phyloP scores from a whole-genome alignment of 2,113 vertebrate genomes.

The Pygoscelis antarcticus region DNA sequence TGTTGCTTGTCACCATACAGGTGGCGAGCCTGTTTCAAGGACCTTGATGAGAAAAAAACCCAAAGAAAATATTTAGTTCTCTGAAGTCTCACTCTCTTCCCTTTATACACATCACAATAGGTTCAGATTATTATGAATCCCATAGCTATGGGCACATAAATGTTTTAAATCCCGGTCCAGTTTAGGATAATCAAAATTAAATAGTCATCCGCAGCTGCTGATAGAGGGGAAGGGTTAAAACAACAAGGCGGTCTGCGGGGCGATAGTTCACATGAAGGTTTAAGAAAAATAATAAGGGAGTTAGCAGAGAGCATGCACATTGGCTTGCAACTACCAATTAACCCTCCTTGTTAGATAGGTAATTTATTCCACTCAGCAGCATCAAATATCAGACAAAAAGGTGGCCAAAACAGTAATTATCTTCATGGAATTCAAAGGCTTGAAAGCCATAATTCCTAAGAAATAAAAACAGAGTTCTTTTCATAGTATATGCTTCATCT shows the following conservation, averaged over 20 bases:
- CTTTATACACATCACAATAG: background rate
- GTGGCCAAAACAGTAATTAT: slow-evolving; percentile 79
- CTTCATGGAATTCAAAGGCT: slow-evolving; percentile 68
- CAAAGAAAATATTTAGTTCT: background rate
- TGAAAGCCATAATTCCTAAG: slow-evolving; percentile 77
- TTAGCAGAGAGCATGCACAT: slow-evolving; percentile 31
- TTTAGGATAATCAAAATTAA: background rate
- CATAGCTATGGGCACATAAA: background rate
- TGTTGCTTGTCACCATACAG: background rate
- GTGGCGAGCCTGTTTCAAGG: background rate
- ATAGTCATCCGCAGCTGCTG: background rate
- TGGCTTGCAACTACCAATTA: slow-evolving; percentile 75
- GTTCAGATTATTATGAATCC: background rate
- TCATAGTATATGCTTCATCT: slow-evolving; percentile 71
- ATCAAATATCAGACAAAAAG: slow-evolving; percentile 75
- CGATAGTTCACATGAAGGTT: slow-evolving; percentile 48
- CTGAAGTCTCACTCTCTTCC: background rate
- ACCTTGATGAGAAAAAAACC: background rate
- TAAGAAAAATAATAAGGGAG: slow-evolving; percentile 65
- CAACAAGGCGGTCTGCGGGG: slow-evolving; percentile 33
- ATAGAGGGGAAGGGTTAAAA: slow-evolving; percentile 59
- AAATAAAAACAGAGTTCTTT: slow-evolving; percentile 81
- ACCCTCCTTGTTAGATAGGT: slow-evolving; percentile 73
- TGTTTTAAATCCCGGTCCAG: background rate
- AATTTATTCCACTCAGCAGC: slow-evolving; percentile 75